Base-by-base conservation (phyloP, 2,888 invertebrate genomes). In the Pammene aurita region DNA sequence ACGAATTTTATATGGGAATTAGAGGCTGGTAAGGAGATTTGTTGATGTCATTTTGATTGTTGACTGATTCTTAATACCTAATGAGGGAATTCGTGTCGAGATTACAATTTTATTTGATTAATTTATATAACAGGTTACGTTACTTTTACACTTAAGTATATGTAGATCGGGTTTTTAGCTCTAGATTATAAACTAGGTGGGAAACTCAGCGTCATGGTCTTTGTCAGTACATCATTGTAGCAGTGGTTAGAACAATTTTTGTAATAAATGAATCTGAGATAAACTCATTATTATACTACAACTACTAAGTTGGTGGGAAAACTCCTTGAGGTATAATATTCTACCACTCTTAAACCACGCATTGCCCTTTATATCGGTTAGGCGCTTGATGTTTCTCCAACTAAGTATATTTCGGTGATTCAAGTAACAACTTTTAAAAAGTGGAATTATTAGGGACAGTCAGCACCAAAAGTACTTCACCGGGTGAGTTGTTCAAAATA, bases 1-100 rank as follows among this genome's bases (percentile, higher is more conserved):
- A 79, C 76, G 72, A 72, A 78, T 77, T 83, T 76, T 68, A 72
- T 60, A 38, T 44, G 42, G 34, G 46, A 60, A 60, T 69, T 65
- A 60, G 35, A 41, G 55, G 16, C 41, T 48, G 38, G n/a, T n/a
- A n/a, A n/a, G n/a, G 26, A 26, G 34, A 26, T 67, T 54, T 61
- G 55, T 48, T 38, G 16, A 68, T 63, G 50, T 18, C 42, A 44
- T 63, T 64, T 48, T 64, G 14, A 64, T 41, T 38, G 18, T 52
- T 41, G 52, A 62, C 13, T 38, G 16, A 38, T 26, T 52, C n/a
- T 7, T n/a, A 54, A 34, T 52, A 6, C n/a, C 18, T 42, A 41
- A 9, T 34, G 34, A 38, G 14, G 4, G 4, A 14, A 6, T 54
- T n/a, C 7, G 13, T 34, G 34, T n/a, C n/a, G n/a, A 34, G 34